phyloP scores from a whole-genome alignment of 1,140 invertebrate genomes.

The Ericerus pela region DNA sequence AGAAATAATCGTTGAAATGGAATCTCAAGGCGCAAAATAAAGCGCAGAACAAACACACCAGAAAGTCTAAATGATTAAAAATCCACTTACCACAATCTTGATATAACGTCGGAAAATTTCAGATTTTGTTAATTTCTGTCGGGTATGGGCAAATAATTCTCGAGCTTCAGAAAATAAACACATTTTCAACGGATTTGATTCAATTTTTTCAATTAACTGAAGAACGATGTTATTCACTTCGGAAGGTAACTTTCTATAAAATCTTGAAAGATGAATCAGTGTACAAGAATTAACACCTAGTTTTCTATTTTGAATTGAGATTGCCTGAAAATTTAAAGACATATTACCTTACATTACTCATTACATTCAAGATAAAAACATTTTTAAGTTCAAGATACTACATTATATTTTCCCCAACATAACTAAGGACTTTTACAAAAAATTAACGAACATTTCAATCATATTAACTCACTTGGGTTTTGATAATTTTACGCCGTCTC shows the following conservation, averaged over 20 bases:
- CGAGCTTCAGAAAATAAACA: neutral
- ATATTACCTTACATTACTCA: neutral
- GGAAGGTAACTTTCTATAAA: neutral
- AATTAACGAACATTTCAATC: conserved; percentile 12
- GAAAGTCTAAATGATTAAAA: neutral
- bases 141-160: neutral
- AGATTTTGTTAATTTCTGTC: neutral
- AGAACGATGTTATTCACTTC: neutral
- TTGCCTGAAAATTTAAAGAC: neutral
- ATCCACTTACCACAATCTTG: neutral
- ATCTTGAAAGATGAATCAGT: neutral
- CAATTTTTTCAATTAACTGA: neutral
- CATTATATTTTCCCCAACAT: conserved; percentile 14
- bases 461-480: conserved; percentile 39
- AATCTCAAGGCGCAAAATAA: no score
- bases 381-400: conserved; percentile 34
- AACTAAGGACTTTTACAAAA: conserved; percentile 12
- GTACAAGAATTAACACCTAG: neutral
- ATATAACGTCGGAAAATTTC: neutral
- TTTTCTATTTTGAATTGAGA: neutral
- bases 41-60: neutral
- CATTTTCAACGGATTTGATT: neutral
- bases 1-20: no score
- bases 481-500: conserved; percentile 41
- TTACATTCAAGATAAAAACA: conserved; percentile 25